Conservation (phyloP, 2,113 vertebrate genomes). For the Toxotes jaculatrix region DNA sequence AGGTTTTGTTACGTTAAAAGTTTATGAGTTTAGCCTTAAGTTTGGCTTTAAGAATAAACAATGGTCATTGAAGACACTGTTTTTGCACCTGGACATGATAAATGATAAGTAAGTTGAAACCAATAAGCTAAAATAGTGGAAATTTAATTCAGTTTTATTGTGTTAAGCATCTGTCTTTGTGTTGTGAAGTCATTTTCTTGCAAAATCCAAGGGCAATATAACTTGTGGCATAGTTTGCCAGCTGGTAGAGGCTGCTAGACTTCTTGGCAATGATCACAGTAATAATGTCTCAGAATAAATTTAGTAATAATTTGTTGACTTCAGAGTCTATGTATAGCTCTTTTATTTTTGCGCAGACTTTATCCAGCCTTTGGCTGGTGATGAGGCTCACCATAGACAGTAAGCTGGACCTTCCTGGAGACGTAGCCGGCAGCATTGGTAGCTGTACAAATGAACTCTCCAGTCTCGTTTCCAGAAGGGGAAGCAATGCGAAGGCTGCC, state of each 20-base stretch:
- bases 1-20: neutral
- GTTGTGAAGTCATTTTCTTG: neutral
- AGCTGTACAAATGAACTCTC: conserved; percentile 94
- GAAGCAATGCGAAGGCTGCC: conserved; percentile 89
- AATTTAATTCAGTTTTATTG: neutral
- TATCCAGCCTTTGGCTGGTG: neutral
- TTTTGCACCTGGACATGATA: neutral
- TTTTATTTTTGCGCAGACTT: neutral
- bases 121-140: neutral
- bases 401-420: conserved; percentile 94
- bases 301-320: neutral
- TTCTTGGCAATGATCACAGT: neutral
- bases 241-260: conserved; percentile 3
- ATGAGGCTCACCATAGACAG: conserved; percentile 90
- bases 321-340: neutral
- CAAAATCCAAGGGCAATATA: neutral
- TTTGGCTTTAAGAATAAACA: neutral
- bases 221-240: neutral
- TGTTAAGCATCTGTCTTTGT: neutral
- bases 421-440: conserved; percentile 91
- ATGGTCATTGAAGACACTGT: neutral
- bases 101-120: conserved; percentile 1
- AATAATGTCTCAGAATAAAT: neutral
- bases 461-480: conserved; percentile 89
- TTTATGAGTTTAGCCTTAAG: neutral